Evolutionary conservation across 2,797 vertebrate species (phyloP).

Genomic region (Acanthiza pusilla): DNA sequence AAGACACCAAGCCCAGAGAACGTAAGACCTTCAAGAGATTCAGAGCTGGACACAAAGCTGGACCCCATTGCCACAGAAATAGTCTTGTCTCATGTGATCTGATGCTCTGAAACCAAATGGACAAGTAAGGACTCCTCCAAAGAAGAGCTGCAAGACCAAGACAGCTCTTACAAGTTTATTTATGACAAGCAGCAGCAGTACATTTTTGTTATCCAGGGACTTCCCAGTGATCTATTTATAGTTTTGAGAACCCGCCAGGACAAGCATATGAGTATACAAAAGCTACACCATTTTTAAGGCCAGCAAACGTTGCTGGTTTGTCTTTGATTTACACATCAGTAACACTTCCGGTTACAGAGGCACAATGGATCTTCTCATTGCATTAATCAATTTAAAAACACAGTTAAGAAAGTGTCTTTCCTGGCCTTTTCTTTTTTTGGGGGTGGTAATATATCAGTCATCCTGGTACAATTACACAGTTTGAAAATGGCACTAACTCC

Average conservation of each 20-base stretch:
- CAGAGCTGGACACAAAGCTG: not conserved
- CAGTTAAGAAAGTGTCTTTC: not conserved
- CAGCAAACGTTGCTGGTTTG: constrained; percentile 39
- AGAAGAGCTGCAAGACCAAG: not conserved
- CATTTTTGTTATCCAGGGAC: constrained; percentile 38
- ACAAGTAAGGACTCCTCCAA: not conserved
- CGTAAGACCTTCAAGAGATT: not conserved
- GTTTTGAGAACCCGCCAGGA: constrained; percentile 46
- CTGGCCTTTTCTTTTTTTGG: not conserved
- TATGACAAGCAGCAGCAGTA: not conserved
- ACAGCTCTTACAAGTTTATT: constrained; percentile 7
- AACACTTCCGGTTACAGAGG: not conserved
- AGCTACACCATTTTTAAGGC: constrained; percentile 29
- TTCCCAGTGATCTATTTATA: constrained; percentile 66
- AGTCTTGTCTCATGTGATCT: not conserved
- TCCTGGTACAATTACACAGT: not conserved
- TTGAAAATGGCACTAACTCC: not conserved
- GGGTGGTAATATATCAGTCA: not conserved
- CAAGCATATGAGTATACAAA: constrained; percentile 42
- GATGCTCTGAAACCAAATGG: not conserved
- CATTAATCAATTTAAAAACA: not conserved
- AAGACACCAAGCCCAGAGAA: not conserved
- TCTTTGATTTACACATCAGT: constrained; percentile 27
- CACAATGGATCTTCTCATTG: not conserved
- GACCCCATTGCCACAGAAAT: not conserved